Conservation (phyloP, 2,888 invertebrate genomes). For the Lochmaea capreae region DNA sequence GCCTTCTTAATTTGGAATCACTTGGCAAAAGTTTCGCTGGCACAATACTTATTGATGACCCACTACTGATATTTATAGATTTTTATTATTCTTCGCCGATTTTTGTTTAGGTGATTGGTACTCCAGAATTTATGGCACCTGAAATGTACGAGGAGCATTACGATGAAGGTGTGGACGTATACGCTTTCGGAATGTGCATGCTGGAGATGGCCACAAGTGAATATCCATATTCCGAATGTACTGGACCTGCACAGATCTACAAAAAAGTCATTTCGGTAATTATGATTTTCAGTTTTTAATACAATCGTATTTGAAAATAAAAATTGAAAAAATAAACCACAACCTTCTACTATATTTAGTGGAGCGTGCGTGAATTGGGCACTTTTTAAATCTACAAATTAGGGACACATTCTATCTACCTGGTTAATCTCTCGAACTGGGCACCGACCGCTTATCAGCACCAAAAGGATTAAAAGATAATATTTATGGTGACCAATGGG, state of each 20-base stretch:
- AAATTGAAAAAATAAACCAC: too few relatives aligned
- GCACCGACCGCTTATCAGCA: too few relatives aligned
- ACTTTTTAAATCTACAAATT: too few relatives aligned
- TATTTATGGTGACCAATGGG: too few relatives aligned
- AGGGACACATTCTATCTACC: too few relatives aligned
- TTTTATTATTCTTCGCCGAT: background rate
- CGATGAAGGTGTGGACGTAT: slow-evolving; percentile 98
- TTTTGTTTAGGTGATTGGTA: slow-evolving; percentile 70
- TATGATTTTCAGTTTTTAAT: slow-evolving; percentile 43
- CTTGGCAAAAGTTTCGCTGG: too few relatives aligned
- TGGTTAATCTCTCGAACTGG: too few relatives aligned
- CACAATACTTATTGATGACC: background rate
- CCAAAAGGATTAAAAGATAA: too few relatives aligned
- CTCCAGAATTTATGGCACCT: slow-evolving; percentile 97
- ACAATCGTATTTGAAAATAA: too few relatives aligned
- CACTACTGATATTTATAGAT: background rate
- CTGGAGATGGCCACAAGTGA: slow-evolving; percentile 99
- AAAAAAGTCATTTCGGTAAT: slow-evolving; percentile 96
- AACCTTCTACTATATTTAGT: too few relatives aligned
- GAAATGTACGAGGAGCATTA: slow-evolving; percentile 99
- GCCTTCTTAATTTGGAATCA: too few relatives aligned
- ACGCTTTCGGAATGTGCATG: slow-evolving; percentile 99
- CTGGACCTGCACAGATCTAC: slow-evolving; percentile 98
- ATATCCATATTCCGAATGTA: slow-evolving; percentile 99
- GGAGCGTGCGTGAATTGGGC: too few relatives aligned